phyloP scores from a whole-genome alignment of 2,113 vertebrate genomes.

The Ploceus nigricollis region DNA sequence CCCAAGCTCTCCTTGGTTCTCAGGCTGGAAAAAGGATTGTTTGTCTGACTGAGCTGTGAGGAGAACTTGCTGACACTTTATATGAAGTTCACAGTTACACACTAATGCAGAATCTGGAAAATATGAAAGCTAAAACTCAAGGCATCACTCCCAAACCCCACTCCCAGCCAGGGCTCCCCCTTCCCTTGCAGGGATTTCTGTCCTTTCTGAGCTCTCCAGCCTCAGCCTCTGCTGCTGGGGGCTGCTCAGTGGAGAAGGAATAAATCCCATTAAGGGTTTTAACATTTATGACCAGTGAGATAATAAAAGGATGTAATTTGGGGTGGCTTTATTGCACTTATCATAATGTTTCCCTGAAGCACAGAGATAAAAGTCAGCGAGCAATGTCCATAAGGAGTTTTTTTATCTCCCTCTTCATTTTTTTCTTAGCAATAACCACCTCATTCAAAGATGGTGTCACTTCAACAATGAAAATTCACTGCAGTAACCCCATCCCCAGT shows the following conservation, averaged over 20 bases:
- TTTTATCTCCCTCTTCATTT: background rate
- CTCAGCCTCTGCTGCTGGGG: background rate
- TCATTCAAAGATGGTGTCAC: background rate
- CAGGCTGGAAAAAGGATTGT: background rate
- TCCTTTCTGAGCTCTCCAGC: background rate
- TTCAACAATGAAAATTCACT: background rate
- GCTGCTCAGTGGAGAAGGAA: background rate
- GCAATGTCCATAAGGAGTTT: conserved; percentile 50
- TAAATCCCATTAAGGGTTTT: conserved; percentile 41
- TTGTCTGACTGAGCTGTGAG: background rate
- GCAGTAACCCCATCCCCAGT: background rate
- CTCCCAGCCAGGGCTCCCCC: too few species aligned
- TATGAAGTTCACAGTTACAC: background rate
- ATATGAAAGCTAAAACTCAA: background rate
- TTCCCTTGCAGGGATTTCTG: background rate
- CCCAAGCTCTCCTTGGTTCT: background rate
- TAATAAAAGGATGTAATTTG: conserved; percentile 69
- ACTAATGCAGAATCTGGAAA: background rate
- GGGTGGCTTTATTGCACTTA: conserved; percentile 62
- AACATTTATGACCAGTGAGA: conserved; percentile 56
- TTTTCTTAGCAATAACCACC: background rate
- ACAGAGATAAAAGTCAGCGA: conserved; percentile 59
- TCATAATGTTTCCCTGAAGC: conserved; percentile 68
- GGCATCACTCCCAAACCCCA: background rate
- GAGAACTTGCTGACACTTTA: background rate